phyloP scores from a whole-genome alignment of 2,888 invertebrate species.

The Omphaloscelis lunosa region DNA sequence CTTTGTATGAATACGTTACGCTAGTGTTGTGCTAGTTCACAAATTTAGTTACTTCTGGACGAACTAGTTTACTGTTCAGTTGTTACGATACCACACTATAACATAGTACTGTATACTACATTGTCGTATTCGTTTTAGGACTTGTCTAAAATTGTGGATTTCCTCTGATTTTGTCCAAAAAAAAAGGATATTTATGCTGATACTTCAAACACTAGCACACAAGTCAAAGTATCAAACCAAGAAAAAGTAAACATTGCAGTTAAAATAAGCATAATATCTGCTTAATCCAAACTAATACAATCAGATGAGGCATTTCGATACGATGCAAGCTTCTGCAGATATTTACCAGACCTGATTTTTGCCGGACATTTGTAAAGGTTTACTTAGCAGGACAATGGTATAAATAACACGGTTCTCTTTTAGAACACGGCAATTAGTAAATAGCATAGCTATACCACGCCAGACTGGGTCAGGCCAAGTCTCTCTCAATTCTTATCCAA shows the following conservation, averaged over 20 bases:
- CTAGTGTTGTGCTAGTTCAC: constrained; percentile 47
- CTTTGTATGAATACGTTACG: constrained; percentile 32
- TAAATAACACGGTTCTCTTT: neutral
- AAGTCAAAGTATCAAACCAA: too few relatives aligned
- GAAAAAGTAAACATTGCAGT: too few relatives aligned
- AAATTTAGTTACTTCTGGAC: constrained; percentile 39
- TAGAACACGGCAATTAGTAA: too few relatives aligned
- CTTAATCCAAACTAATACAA: neutral
- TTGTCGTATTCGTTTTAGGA: neutral
- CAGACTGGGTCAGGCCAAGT: neutral
- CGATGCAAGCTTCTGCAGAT: neutral
- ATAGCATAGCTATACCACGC: neutral
- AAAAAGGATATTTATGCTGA: neutral
- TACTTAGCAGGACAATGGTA: neutral
- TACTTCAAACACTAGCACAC: neutral
- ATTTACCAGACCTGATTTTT: neutral
- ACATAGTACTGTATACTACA: neutral
- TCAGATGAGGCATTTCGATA: neutral
- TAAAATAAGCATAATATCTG: neutral
- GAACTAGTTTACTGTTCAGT: constrained; percentile 32
- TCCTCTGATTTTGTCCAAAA: neutral
- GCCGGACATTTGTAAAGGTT: neutral
- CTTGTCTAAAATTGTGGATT: neutral
- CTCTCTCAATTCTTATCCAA: neutral
- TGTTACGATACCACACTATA: neutral